Percentiles rank a stretch among this genome's conserved stretches.
Evolutionary conservation across 2,888 invertebrate species (phyloP).

Genomic region (Erannis defoliaria): DNA sequence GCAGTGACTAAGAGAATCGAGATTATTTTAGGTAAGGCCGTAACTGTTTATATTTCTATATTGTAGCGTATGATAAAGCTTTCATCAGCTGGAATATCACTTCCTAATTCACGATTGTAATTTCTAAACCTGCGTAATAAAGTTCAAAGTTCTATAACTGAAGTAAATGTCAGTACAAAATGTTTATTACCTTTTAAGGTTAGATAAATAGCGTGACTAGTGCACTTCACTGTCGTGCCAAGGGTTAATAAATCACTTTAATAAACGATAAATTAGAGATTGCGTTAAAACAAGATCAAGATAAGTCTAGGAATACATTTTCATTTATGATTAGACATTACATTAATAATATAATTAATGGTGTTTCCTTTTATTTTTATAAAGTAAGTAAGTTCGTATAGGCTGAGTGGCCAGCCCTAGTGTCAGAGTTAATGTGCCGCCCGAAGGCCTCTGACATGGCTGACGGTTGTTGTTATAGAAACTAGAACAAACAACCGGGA

Average conservation of each 20-base stretch:
- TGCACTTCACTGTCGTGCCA: conserved; percentile 14
- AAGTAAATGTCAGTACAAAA: conserved; percentile 1
- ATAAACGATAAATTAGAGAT: conserved; percentile 19
- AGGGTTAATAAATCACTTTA: conserved; percentile 16
- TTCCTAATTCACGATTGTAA: not conserved
- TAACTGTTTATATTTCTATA: not conserved
- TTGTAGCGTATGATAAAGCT: conserved; percentile 1
- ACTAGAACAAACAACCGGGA: too few species aligned
- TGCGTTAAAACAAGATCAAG: conserved; percentile 8
- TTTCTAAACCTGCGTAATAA: conserved; percentile 2
- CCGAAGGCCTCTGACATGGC: too few species aligned
- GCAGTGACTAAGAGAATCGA: conserved; percentile 2
- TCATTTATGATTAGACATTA: not conserved
- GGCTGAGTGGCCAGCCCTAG: too few species aligned
- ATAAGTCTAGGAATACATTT: not conserved
- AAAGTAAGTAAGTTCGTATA: too few species aligned
- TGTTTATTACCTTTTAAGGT: conserved; percentile 27
- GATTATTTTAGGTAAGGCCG: too few species aligned
- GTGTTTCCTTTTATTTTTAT: too few species aligned
- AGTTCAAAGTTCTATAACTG: not conserved
- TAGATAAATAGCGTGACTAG: conserved; percentile 31
- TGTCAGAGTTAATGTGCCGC: too few species aligned
- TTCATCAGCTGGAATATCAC: conserved; percentile 5
- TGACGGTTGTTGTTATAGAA: too few species aligned
- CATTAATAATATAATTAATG: too few species aligned